These are phyloP conservation scores for Vanacampus margaritifer DNA, from an alignment of 2,113 vertebrate species.

Conservation along the genomic window DNA sequence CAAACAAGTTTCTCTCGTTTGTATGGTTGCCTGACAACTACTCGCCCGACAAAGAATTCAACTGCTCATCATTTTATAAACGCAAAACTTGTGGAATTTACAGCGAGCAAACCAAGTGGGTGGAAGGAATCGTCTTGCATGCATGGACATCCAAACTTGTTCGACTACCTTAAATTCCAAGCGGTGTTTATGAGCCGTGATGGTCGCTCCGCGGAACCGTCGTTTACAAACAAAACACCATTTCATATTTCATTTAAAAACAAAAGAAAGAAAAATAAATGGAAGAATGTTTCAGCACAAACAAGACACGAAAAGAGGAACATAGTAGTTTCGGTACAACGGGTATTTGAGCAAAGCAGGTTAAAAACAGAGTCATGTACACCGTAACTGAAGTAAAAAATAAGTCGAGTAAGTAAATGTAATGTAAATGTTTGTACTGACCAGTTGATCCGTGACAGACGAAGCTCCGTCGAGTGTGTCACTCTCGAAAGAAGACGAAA, in stretches of 20 bases:
- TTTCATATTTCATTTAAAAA: background rate
- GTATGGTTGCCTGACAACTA: background rate
- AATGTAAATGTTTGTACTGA: constrained; percentile 36
- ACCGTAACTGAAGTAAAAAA: too few species aligned
- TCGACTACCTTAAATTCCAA: background rate
- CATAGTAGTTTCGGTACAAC: background rate
- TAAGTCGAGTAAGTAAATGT: background rate
- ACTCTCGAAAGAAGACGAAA: background rate
- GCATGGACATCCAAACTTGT: background rate
- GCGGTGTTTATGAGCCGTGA: background rate
- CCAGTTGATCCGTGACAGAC: constrained; percentile 60
- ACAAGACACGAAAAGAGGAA: background rate
- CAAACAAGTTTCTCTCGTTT: background rate
- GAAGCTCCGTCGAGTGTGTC: background rate
- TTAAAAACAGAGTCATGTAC: background rate
- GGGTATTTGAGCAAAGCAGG: background rate
- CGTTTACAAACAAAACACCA: background rate
- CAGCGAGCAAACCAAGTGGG: too few species aligned
- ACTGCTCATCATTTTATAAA: background rate
- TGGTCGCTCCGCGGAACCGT: background rate
- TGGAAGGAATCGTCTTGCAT: background rate
- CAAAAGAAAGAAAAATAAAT: background rate
- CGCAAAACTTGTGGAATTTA: background rate
- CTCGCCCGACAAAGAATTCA: background rate
- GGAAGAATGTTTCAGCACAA: background rate